phyloP scores from a whole-genome alignment of 2,797 vertebrate genomes.

The Brachyrhaphis roseni region DNA sequence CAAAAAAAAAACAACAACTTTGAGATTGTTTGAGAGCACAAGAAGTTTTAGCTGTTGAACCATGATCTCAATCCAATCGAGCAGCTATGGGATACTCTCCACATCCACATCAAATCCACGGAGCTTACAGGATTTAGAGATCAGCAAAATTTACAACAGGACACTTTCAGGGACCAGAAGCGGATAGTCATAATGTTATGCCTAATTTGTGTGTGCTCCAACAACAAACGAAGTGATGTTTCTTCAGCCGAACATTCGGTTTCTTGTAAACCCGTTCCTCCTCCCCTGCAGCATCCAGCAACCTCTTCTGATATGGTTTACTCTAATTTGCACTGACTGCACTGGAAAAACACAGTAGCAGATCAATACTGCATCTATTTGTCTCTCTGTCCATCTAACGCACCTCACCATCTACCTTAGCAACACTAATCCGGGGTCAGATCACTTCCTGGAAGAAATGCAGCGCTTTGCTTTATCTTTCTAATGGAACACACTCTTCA shows the following conservation, averaged over 20 bases:
- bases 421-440: conserved; percentile 4
- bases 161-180: background rate
- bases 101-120: background rate
- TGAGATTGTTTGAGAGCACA: background rate
- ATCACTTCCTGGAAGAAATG: conserved; percentile 27
- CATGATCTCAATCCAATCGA: background rate
- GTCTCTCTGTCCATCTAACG: conserved; percentile 21
- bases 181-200: background rate
- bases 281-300: conserved; percentile 3
- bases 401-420: conserved; percentile 18
- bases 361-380: conserved; percentile 40
- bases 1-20: background rate
- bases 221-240: background rate
- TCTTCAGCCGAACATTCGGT: background rate
- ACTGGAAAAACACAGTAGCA: conserved; percentile 8
- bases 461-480: conserved; percentile 24
- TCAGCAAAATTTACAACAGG: background rate
- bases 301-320: conserved; percentile 26
- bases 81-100: background rate
- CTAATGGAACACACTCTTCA: conserved; percentile 28
- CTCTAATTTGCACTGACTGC: conserved; percentile 26
- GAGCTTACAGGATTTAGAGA: background rate
- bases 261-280: background rate
- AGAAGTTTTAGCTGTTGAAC: background rate
- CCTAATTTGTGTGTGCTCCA: background rate